Evolutionary conservation across 2,797 vertebrate species (phyloP).

Genomic region (Echiichthys vipera): DNA sequence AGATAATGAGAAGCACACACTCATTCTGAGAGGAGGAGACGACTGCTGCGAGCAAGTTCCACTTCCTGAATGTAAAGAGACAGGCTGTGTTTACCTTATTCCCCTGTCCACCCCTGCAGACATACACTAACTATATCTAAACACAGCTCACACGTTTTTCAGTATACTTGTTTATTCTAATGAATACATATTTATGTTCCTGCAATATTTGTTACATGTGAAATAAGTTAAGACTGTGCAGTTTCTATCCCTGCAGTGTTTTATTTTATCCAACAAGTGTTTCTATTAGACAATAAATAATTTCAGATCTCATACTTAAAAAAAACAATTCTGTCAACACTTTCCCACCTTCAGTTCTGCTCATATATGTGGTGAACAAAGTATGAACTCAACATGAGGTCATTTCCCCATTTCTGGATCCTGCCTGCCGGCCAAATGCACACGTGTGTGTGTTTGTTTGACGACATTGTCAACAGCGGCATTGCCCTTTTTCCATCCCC

Average conservation of each 20-base stretch:
- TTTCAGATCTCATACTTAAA: background rate
- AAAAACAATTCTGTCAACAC: background rate
- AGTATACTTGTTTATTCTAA: background rate
- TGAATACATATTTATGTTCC: background rate
- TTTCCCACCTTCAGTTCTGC: background rate
- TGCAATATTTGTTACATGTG: background rate
- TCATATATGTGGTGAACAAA: background rate
- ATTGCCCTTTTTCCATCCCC: slow-evolving; percentile 56
- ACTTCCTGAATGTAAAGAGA: slow-evolving; percentile 77
- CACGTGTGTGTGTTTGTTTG: slow-evolving; percentile 42
- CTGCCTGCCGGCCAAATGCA: background rate
- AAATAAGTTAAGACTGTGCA: background rate
- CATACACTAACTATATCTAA: background rate
- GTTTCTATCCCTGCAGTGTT: background rate
- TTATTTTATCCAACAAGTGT: background rate
- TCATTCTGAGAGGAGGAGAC: slow-evolving; percentile 84
- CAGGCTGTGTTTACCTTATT: slow-evolving; percentile 63
- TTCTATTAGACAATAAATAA: background rate
- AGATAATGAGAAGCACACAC: slow-evolving; percentile 68
- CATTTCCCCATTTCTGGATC: slow-evolving; percentile 36
- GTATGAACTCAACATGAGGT: background rate
- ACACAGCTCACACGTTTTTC: background rate
- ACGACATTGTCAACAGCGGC: slow-evolving; percentile 32
- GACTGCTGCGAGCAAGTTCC: slow-evolving; percentile 68
- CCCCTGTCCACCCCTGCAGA: slow-evolving; percentile 16